Evolutionary conservation across 2,113 vertebrate species (phyloP).

Genomic region (Raja brachyura): DNA sequence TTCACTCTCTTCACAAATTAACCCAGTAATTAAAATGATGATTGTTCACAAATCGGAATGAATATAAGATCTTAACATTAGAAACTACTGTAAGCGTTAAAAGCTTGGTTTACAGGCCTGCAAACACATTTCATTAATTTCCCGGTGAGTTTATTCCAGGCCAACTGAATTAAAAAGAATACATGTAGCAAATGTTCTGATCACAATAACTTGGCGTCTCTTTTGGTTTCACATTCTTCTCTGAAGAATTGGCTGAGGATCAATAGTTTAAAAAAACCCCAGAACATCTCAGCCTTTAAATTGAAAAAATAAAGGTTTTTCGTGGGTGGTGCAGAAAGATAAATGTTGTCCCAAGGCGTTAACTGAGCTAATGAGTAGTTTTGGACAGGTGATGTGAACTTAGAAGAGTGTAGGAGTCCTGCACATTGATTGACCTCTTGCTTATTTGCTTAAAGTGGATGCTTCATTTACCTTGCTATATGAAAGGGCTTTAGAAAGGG

Average conservation of each 20-base stretch:
- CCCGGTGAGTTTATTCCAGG: neutral
- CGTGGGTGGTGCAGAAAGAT: neutral
- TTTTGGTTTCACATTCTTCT: neutral
- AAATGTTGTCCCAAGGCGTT: no score
- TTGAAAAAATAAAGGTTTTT: neutral
- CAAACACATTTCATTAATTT: neutral
- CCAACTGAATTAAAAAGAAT: conserved; percentile 1
- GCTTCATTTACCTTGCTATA: no score
- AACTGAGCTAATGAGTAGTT: neutral
- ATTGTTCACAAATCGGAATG: neutral
- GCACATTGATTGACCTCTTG: no score
- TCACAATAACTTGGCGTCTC: neutral
- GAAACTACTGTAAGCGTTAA: neutral
- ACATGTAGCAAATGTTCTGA: neutral
- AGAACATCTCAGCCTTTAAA: neutral
- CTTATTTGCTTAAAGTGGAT: no score
- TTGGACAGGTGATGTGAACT: neutral
- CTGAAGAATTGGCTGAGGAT: neutral
- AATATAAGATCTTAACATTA: neutral
- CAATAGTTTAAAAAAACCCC: neutral
- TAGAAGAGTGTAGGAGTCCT: neutral
- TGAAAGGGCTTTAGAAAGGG: no score
- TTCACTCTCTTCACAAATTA: neutral
- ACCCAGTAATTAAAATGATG: neutral
- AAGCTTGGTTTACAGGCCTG: neutral